Evolutionary conservation across 2,888 invertebrate species (phyloP), one percentile per base, ranked within the genome.

Genomic region (Megalurothrips usitatus): DNA sequence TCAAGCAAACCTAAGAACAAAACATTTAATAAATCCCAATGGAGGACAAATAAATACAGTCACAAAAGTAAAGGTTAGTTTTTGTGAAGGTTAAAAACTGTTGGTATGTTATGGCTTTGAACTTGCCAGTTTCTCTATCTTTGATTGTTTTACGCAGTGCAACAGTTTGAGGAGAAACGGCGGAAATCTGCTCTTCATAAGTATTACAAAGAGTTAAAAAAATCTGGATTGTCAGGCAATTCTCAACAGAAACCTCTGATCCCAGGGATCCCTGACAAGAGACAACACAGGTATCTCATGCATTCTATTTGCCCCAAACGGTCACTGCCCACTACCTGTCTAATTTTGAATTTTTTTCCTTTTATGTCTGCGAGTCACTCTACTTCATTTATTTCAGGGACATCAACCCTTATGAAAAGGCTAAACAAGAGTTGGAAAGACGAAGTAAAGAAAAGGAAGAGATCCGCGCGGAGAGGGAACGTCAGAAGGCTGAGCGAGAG

Each of bases 1-100:
- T 43, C 34, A 43, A 6, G 34, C 34, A 43, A 43, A 43, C 2
- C 34, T 43, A 43, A 95, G 97, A 12, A 75, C 9, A 26, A 26
- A 75, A 12, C 23, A 26, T 26, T 26, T 26, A 9, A 23, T 12
- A 75, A 75, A 26, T 75, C 68, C 12, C n/a, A 75, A 12, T 75
- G 23, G 23, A 75, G 68, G 68, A 23, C n/a, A 12, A 75, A 75
- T 8, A 75, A 75, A 12, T 75, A 75, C 12, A 75, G 26, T 75
- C 68, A 75, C 26, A 75, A 75, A 26, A 26, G 23, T 26, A 75
- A 75, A 75, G 68, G 68, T 75, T 26, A 26, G 23, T 75, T 75
- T 75, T 1, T 75, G 6, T 26, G 23, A 1, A 75, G 12, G 11
- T 26, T 26, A 1, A 26, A 3, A 26, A 12, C 0, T 8, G 26